These are phyloP conservation scores for Troglohyphantes excavatus DNA, from an alignment of 2,888 invertebrate genomes.

Conservation along the genomic window DNA sequence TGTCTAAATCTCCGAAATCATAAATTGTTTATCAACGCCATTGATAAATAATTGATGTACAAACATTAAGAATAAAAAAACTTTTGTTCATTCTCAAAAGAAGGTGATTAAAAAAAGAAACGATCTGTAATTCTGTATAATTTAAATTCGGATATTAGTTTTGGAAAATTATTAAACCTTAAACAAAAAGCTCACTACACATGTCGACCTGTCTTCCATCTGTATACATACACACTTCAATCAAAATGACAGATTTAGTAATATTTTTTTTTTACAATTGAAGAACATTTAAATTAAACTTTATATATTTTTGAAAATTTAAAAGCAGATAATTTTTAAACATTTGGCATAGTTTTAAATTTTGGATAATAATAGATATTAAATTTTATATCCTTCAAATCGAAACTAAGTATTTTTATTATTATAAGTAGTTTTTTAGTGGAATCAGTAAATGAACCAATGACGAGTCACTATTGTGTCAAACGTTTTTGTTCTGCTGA, in stretches of 20 bases:
- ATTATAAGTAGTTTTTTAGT: background rate
- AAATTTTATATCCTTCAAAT: no score
- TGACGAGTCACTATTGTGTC: no score
- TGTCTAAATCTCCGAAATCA: background rate
- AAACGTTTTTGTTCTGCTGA: no score
- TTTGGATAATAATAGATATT: no score
- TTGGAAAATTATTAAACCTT: background rate
- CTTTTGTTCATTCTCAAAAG: background rate
- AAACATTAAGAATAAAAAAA: background rate
- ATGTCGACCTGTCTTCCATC: constrained; percentile 19
- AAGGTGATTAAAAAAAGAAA: background rate
- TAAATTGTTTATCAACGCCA: constrained; percentile 51
- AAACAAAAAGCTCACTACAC: constrained; percentile 14
- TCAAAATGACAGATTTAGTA: constrained; percentile 4
- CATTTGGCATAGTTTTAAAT: no score
- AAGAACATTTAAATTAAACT: background rate
- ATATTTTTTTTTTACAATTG: constrained; percentile 28
- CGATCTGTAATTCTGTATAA: background rate
- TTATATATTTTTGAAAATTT: background rate
- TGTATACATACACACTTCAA: constrained; percentile 45
- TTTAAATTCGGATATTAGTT: background rate
- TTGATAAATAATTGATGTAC: constrained; percentile 29
- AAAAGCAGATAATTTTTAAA: background rate
- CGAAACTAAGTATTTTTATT: no score
- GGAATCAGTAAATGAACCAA: background rate